Base-by-base conservation (phyloP, 64 coral and sea anemone genomes). In the Montipora capricornis region DNA sequence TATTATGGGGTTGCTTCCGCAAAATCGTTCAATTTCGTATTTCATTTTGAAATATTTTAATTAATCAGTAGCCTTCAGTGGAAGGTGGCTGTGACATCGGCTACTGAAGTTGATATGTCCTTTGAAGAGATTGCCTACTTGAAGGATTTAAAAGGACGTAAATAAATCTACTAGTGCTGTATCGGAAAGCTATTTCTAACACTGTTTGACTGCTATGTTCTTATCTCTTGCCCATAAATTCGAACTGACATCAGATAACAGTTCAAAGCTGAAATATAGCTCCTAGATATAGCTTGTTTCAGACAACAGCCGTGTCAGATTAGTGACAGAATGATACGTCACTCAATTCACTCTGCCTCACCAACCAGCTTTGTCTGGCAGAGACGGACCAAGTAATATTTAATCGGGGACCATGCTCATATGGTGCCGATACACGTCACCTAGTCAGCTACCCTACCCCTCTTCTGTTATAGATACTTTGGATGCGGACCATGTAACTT, bases 81-180 rank as follows among this genome's bases (percentile, higher is more conserved):
- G 4, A 71, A 71, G 68, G n/a, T 71, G 68, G 68, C 68, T 71
- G 68, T 71, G 68, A 71, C 68, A n/a, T 71, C 20, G 68, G 68
- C 19, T 71, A 71, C 68, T 20, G 68, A 71, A 71, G 17, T 71
- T 71, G 68, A 71, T 1, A 20, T 8, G n/a, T n/a, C 17, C 3
- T 20, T 20, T 71, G 68, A 22, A n/a, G 14, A 11, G 68, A 71
- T 71, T 20, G 68, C 68, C n/a, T 71, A 71, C 22, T 22, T 22
- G 22, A 22, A 22, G 22, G 22, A 22, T 22, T 22, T 22, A 22
- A 22, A 22, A 22, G 11, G 20, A 71, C 17, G 20, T 71, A 71
- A 71, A 71, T 71, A 22, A 71, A 20, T 20, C 4, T 71, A 71
- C 68, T 19, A 20, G 68, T 71, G 68, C 68, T 20, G 20, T 71